These are phyloP conservation scores for silkworm (Bombyx mori) DNA, from an alignment of 1,140 invertebrate genomes.

Conservation along the genomic window ASM3026992v2 NC_085111.1:10825501-10826000, in stretches of 20 bases:
- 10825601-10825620: no score
- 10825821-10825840: conserved; percentile 33
- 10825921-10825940: conserved; percentile 10
- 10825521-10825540: no score
- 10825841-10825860: conserved; percentile 47
- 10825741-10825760: neutral
- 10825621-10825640: no score
- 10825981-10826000: no score
- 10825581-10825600: no score
- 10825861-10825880: conserved; percentile 40
- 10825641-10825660: no score
- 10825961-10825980: neutral
- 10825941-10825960: neutral
- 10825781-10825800: conserved; percentile 26
- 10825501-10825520: no score
- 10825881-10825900: conserved; percentile 22
- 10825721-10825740: neutral
- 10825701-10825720: conserved; percentile 1
- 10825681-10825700: no score
- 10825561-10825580: no score
- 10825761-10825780: conserved; percentile 21
- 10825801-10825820: conserved; percentile 34
- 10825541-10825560: no score
- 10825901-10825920: conserved; percentile 1
- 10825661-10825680: no score